A percentile compares a stretch with the other conserved stretches of the same genome.
phyloP scores from a whole-genome alignment of 2,113 vertebrate genomes.

The Corythornis cristatus region DNA sequence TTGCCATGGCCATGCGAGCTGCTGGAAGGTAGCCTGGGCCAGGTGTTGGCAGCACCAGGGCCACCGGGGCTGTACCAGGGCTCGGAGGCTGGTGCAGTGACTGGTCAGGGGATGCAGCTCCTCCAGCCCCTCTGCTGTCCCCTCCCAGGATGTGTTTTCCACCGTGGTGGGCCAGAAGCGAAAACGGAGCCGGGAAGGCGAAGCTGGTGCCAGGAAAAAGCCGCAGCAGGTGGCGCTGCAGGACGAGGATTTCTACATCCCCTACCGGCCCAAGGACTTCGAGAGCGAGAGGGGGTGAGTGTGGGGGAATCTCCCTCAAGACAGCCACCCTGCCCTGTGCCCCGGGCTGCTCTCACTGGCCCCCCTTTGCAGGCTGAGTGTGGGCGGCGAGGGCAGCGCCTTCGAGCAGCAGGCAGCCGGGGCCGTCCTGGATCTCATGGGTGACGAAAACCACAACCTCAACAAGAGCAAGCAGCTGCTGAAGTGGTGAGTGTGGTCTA shows the following conservation, averaged over 20 bases:
- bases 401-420: constrained; percentile 92
- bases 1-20: fast-evolving
- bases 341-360: not conserved
- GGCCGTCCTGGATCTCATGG: constrained; percentile 89
- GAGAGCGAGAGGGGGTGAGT: constrained; percentile 91
- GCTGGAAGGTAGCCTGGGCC: not conserved
- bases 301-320: fast-evolving
- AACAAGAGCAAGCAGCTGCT: constrained; percentile 82
- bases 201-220: constrained; percentile 32
- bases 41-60: fast-evolving
- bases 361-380: constrained; percentile 78
- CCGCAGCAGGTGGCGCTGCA: constrained; percentile 51
- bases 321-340: fast-evolving
- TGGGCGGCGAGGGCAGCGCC: constrained; percentile 72
- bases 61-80: too few relatives aligned
- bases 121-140: too few relatives aligned
- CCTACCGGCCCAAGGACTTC: constrained; percentile 92
- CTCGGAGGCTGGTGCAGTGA: not conserved
- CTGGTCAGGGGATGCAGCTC: fast-evolving
- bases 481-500: constrained; percentile 80
- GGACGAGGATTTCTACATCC: constrained; percentile 88
- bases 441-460: constrained; percentile 80
- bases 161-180: constrained; percentile 80
- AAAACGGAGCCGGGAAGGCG: constrained; percentile 7
- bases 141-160: constrained; percentile 83